Evolutionary conservation across 2,113 vertebrate genomes (phyloP), one percentile per base, ranked within the genome.

Genomic region (Colossoma macropomum): DNA sequence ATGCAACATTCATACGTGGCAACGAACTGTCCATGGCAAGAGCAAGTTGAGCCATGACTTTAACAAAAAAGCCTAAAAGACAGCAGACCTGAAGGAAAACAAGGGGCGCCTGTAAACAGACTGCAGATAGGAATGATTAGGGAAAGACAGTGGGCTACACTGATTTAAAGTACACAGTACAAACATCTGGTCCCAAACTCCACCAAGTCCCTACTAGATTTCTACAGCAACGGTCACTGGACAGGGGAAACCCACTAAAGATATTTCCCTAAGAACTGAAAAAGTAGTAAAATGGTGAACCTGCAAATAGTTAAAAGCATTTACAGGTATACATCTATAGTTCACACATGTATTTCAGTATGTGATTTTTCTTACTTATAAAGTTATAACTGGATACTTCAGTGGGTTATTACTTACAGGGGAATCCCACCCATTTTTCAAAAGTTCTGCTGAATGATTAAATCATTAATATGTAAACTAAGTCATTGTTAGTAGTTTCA

Each of bases 151-250:
- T 27, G 41, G 50, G 21, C 50, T 38, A 32, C n/a, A 27, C 60
- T 50, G 11, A 8, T 52, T 72, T 48, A 72, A 30, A 16, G 73
- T 56, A 45, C 72, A 76, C 75, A 79, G 54, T 75, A 79, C 9
- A 86, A 41, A 72, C 27, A 30, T 80, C 52, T 85, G 83, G 83
- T 83, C 82, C 79, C 54, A 79, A 88, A 60, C 65, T 84, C 41
- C 59, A 77, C 27, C 17, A 65, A 52, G 38, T n/a, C 56, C 27
- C 17, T 34, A 62, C 65, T 23, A 52, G 25, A 63, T 9, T 21
- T 65, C 1, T 23, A 60, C n/a, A n/a, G 16, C 21, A 32, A 73
- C 17, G 32, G 52, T 80, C 5, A 27, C 19, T 3, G 34, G 45
- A 21, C 11, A 77, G 65, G 50, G 21, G 12, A 65, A 62, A 66